Percentiles rank a stretch among this genome's conserved stretches.
Evolutionary conservation across 2,888 invertebrate species (phyloP).

Genomic region (Morpho deidamia): DNA sequence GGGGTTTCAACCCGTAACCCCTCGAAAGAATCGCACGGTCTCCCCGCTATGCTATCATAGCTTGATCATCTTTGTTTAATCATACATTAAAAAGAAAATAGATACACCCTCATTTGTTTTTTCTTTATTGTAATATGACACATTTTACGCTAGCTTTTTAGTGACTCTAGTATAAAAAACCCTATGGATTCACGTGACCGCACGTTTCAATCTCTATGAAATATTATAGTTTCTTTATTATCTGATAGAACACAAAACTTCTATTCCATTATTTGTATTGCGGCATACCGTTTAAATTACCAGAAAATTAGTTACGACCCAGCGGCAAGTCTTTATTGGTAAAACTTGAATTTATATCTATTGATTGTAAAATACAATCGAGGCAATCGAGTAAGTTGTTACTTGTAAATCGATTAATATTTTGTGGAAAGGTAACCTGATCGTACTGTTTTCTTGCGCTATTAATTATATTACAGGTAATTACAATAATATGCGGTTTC

Average conservation of each 20-base stretch:
- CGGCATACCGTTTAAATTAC: constrained; percentile 9
- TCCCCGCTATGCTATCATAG: too few relatives aligned
- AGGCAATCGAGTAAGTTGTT: constrained; percentile 20
- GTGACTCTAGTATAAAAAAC: too few relatives aligned
- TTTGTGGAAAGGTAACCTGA: constrained; percentile 17
- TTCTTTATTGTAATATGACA: too few relatives aligned
- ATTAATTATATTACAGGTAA: constrained; percentile 13
- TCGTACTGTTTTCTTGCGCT: constrained; percentile 11
- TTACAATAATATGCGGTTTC: not conserved
- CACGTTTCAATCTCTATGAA: not conserved
- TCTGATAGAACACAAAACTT: constrained; percentile 4
- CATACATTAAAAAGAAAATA: too few relatives aligned
- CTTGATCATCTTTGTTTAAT: too few relatives aligned
- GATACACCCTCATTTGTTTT: too few relatives aligned
- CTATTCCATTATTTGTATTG: constrained; percentile 7
- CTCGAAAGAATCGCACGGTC: too few relatives aligned
- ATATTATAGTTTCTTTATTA: not conserved
- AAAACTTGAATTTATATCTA: constrained; percentile 17
- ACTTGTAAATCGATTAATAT: constrained; percentile 20
- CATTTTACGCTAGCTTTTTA: too few relatives aligned
- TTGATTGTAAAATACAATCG: constrained; percentile 19
- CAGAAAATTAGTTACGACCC: constrained; percentile 15
- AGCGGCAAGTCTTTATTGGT: constrained; percentile 14
- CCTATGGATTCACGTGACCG: too few relatives aligned
- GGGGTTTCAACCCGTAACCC: too few relatives aligned